Evolutionary conservation across 2,113 vertebrate species (phyloP).

Genomic region (Syngnathus floridae): DNA sequence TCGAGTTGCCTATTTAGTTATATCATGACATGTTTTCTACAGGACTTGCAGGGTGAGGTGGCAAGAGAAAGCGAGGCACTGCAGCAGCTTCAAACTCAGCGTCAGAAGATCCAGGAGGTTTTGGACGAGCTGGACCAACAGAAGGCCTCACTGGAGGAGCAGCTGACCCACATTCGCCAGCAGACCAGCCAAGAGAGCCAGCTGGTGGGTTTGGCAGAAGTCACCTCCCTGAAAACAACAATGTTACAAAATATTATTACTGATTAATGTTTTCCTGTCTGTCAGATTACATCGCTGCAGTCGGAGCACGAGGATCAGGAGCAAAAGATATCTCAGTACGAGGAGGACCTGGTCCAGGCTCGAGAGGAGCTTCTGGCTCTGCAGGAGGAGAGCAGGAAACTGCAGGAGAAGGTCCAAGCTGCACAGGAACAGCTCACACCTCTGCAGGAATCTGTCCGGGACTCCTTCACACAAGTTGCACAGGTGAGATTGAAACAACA

Average conservation of each 20-base stretch:
- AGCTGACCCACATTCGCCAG: conserved; percentile 81
- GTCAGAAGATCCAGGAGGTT: conserved; percentile 85
- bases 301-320: conserved; percentile 86
- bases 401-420: conserved; percentile 84
- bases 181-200: conserved; percentile 86
- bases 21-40: neutral
- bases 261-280: neutral
- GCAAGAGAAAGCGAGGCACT: conserved; percentile 81
- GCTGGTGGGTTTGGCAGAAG: conserved; percentile 67
- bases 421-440: conserved; percentile 85
- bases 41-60: conserved; percentile 96
- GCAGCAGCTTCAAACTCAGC: conserved; percentile 83
- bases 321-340: conserved; percentile 82
- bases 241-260: neutral
- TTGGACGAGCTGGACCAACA: conserved; percentile 88
- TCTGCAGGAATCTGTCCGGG: conserved; percentile 83
- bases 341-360: conserved; percentile 86
- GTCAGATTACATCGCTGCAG: conserved; percentile 84
- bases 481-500: conserved; percentile 71
- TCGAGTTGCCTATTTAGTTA: neutral
- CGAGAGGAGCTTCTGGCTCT: conserved; percentile 83
- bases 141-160: conserved; percentile 85
- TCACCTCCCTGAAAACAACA: conserved; percentile 1
- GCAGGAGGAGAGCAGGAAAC: conserved; percentile 84
- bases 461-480: conserved; percentile 84